phyloP scores from a whole-genome alignment of 2,888 invertebrate species.

The Cactoblastis cactorum region DNA sequence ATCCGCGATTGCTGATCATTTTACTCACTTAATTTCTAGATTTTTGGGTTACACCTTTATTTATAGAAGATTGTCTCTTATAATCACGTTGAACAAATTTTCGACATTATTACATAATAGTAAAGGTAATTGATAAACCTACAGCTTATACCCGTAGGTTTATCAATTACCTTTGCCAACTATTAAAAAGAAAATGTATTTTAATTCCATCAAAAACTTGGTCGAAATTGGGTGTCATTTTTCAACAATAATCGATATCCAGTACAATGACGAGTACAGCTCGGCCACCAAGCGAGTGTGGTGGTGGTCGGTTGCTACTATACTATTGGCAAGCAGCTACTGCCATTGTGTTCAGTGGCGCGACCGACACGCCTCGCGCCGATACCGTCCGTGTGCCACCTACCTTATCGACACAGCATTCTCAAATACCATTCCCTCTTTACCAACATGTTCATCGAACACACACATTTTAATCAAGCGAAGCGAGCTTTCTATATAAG shows the following conservation, averaged over 20 bases:
- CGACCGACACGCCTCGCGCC: conserved; percentile 72
- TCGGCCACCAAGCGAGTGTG: conserved; percentile 27
- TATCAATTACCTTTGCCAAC: no score
- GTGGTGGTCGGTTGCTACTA: conserved; percentile 53
- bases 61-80: no score
- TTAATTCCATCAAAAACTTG: neutral
- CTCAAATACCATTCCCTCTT: conserved; percentile 66
- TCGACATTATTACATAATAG: no score
- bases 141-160: no score
- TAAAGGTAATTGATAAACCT: no score
- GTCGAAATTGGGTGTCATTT: neutral
- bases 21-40: no score
- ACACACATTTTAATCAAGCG: conserved; percentile 33
- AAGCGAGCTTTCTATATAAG: no score
- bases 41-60: no score
- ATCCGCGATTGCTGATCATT: conserved; percentile 18
- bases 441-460: conserved; percentile 56
- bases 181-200: no score
- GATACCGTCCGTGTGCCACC: conserved; percentile 57
- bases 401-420: conserved; percentile 59
- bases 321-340: neutral
- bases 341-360: conserved; percentile 66
- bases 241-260: neutral
- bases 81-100: no score
- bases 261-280: conserved; percentile 4